Evolutionary conservation across 2,113 vertebrate genomes (phyloP), one percentile per base, ranked within the genome.

Genomic region (Atrichornis clamosus): DNA sequence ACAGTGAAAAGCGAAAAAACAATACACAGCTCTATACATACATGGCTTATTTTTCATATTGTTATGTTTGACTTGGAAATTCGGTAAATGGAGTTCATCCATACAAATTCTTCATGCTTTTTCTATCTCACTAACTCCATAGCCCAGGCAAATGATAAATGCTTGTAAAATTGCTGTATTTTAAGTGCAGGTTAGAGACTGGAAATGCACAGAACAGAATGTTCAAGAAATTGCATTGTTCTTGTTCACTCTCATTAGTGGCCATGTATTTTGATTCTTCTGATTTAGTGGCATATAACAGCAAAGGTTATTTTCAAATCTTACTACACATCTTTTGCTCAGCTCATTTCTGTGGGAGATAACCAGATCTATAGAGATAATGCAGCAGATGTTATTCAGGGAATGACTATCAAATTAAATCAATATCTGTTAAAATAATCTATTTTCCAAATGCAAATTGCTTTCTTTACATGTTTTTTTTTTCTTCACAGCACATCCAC

Each of bases 141-240:
- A 59, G 92, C 63, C 81, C 47, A 73, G 88, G 72, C 81, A 95
- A 95, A 96, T 83, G 87, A 96, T 69, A 92, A 95, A 94, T 94
- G 75, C 59, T 88, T 94, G 55, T 37, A 77, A 82, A 89, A 83
- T 33, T 74, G 69, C 18, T 93, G 52, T 74, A 64, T 87, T 95
- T 90, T 82, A 87, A 94, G 68, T 59, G 69, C 70, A 68, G 84
- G 55, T 33, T 95, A 26, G 73, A 93, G 90, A 65, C 76, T 96
- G 89, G 79, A 89, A 95, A 84, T 37, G 70, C 76, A 33, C 81
- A 59, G 46, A 96, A 82, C 73, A 96, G 76, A 65, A 86, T 95
- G 69, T 58, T 86, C 65, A 84, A 94, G 67, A 56, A 75, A 88
- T 44, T 50, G 69, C 75, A 79, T 85, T 95, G 56, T 82, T 96